phyloP scores from a whole-genome alignment of 2,888 invertebrate genomes.

The Pristionchus japonicus region DNA sequence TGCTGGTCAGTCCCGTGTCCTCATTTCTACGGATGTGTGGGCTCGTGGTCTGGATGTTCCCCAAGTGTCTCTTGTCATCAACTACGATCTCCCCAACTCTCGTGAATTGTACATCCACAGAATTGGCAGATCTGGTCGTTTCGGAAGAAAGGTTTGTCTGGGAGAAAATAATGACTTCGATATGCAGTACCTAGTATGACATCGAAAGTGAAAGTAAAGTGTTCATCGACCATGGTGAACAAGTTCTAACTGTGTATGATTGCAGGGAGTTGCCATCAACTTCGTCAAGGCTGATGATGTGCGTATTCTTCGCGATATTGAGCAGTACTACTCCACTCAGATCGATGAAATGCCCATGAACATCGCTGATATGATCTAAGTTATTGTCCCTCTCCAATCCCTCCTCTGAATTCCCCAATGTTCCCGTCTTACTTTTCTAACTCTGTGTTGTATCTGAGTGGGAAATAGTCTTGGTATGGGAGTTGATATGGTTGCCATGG shows the following conservation, averaged over 20 bases:
- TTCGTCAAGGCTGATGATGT: conserved; percentile 99
- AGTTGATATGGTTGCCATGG: background rate
- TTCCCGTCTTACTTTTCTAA: background rate
- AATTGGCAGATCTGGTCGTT: conserved; percentile 96
- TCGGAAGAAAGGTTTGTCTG: conserved; percentile 85
- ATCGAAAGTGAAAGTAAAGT: background rate
- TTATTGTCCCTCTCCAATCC: background rate
- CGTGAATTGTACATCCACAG: conserved; percentile 99
- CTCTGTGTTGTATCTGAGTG: conserved; percentile 7
- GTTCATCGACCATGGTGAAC: background rate
- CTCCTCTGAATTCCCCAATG: background rate
- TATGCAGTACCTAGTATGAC: background rate
- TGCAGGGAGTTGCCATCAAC: conserved; percentile 94
- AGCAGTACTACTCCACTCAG: conserved; percentile 99
- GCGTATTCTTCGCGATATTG: conserved; percentile 96
- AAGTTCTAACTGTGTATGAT: background rate
- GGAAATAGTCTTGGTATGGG: background rate
- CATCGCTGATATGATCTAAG: conserved; percentile 70
- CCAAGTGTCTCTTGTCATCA: conserved; percentile 96
- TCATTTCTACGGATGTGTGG: conserved; percentile 99
- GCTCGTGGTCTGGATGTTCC: conserved; percentile 99
- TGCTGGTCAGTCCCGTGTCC: conserved; percentile 80
- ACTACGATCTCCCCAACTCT: conserved; percentile 98
- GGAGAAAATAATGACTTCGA: background rate
- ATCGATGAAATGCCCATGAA: conserved; percentile 98